A percentile compares a stretch with the other conserved stretches of the same genome.
These are phyloP conservation scores for Baryphthengus martii DNA, from an alignment of 2,113 vertebrate genomes.

Conservation along the genomic window DNA sequence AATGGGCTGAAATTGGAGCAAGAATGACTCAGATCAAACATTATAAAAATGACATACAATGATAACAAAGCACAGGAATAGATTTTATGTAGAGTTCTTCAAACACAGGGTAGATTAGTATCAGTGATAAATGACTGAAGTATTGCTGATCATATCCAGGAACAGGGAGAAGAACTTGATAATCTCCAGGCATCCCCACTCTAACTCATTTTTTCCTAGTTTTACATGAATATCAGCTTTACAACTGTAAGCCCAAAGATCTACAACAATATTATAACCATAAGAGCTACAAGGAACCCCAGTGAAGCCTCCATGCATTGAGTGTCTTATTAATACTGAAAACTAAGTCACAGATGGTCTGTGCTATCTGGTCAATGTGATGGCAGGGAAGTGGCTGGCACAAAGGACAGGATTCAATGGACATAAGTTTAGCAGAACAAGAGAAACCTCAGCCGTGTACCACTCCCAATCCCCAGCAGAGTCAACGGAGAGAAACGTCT, in stretches of 20 bases:
- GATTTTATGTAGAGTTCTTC: not conserved
- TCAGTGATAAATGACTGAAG: not conserved
- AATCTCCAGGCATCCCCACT: not conserved
- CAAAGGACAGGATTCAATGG: not conserved
- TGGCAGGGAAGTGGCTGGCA: not conserved
- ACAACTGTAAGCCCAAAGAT: not conserved
- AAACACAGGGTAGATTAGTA: not conserved
- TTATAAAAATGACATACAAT: not conserved
- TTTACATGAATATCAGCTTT: not conserved
- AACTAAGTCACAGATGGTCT: not conserved
- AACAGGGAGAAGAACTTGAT: not conserved
- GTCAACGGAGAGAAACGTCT: fast-evolving
- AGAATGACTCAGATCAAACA: slow-evolving; percentile 14
- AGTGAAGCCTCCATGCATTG: not conserved
- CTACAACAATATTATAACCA: not conserved
- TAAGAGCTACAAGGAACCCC: not conserved
- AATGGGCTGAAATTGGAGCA: not conserved
- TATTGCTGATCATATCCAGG: not conserved
- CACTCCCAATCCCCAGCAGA: not conserved
- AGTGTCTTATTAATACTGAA: not conserved
- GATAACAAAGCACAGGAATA: not conserved
- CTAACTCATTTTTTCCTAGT: not conserved
- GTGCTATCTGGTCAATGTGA: not conserved
- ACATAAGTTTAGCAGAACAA: not conserved
- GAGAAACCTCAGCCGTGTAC: not conserved